phyloP scores from a whole-genome alignment of 2,888 invertebrate species.

The Acanthococcus lagerstroemiae region DNA sequence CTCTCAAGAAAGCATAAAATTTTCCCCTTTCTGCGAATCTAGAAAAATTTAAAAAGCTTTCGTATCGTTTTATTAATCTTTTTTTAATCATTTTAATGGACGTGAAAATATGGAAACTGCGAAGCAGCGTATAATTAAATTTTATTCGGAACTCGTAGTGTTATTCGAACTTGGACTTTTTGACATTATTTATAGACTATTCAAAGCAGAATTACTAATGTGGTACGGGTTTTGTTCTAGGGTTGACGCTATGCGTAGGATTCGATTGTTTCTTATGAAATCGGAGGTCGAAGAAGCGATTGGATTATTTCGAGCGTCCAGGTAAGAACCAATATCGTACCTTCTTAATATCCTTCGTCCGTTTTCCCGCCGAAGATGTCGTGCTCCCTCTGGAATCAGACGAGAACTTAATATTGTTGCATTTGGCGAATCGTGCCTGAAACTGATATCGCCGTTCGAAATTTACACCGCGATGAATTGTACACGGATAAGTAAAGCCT shows the following conservation, averaged over 20 bases:
- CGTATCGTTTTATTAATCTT: no score
- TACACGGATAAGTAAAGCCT: no score
- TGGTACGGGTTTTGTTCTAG: no score
- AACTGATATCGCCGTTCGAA: no score
- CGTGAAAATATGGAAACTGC: no score
- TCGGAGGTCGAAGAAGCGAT: slow-evolving; percentile 66
- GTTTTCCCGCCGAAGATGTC: neutral
- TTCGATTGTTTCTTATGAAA: slow-evolving; percentile 65
- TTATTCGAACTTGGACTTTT: no score
- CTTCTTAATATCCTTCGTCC: neutral
- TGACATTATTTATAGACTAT: neutral
- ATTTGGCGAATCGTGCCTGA: no score
- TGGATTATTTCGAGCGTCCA: slow-evolving; percentile 67
- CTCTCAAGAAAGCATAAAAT: slow-evolving; percentile 11
- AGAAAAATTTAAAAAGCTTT: neutral
- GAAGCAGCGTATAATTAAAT: neutral
- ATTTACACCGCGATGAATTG: no score
- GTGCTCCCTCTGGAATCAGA: no score
- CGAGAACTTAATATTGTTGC: no score
- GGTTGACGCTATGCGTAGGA: slow-evolving; percentile 73
- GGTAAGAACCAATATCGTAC: slow-evolving; percentile 43
- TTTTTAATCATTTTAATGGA: no score
- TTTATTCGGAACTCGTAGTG: no score
- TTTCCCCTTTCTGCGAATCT: neutral
- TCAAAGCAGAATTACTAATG: neutral